Conservation (phyloP, 2,113 vertebrate species). For the Ellobius talpinus region DNA sequence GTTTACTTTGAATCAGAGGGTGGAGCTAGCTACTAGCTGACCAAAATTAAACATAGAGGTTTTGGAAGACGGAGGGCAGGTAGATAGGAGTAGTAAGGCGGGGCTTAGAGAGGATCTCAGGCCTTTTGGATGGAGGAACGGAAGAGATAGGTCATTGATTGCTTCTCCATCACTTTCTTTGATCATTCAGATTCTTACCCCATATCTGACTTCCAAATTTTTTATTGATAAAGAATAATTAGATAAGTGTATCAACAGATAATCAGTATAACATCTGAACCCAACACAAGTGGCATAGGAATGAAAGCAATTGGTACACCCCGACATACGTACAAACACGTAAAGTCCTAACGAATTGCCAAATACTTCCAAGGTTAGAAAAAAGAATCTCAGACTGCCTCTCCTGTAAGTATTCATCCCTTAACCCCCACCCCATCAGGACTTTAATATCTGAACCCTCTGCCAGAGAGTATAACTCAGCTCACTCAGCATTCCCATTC, state of each 20-base stretch:
- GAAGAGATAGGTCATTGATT: neutral
- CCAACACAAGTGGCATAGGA: neutral
- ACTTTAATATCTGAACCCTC: neutral
- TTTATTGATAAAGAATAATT: neutral
- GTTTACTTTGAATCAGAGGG: neutral
- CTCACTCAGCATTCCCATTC: neutral
- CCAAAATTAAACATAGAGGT: neutral
- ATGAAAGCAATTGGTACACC: neutral
- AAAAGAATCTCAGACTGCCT: neutral
- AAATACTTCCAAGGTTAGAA: neutral
- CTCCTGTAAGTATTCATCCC: neutral
- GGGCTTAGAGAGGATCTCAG: neutral
- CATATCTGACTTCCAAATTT: neutral
- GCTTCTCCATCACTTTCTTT: neutral
- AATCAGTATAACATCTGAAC: neutral
- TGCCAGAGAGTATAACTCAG: neutral
- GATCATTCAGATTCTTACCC: neutral
- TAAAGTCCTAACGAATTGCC: neutral
- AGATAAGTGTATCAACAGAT: neutral
- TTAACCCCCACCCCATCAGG: too few relatives aligned
- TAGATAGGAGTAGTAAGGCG: neutral
- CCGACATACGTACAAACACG: neutral
- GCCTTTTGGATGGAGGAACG: neutral
- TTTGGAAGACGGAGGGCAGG: neutral
- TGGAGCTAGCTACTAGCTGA: neutral